These are phyloP conservation scores for Kobus ellipsiprymnus DNA, from an alignment of 2,113 vertebrate genomes.

Conservation along the genomic window DNA sequence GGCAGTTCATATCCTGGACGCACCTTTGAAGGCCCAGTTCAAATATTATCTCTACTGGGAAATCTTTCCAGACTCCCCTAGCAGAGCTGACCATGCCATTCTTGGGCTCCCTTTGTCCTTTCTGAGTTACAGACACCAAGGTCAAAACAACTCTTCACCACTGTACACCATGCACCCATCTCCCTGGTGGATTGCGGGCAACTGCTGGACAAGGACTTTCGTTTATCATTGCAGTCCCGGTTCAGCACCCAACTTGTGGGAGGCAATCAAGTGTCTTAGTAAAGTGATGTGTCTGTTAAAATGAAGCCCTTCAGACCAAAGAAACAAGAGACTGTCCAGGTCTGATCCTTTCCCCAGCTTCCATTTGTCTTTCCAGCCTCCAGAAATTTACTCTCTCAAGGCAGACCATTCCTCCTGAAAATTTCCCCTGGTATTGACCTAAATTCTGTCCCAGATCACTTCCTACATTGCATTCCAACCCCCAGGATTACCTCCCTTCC, in stretches of 20 bases:
- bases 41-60: background rate
- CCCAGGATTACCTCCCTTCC: background rate
- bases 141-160: background rate
- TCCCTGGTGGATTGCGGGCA: background rate
- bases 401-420: background rate
- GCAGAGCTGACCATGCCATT: background rate
- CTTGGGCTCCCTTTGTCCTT: background rate
- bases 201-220: background rate
- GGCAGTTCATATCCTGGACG: background rate
- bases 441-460: background rate
- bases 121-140: background rate
- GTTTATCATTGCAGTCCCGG: background rate
- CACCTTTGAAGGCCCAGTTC: background rate
- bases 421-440: background rate
- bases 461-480: background rate
- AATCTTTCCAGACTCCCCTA: background rate
- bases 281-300: background rate
- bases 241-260: background rate
- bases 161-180: rapidly evolving
- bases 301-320: background rate
- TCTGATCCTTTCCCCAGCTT: background rate
- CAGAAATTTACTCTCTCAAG: background rate
- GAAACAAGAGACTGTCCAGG: background rate
- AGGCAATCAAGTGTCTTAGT: background rate
- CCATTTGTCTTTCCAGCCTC: background rate